These are phyloP conservation scores for Drosophila repletoides DNA, from an alignment of 1,140 invertebrate species.

Conservation along the genomic window DNA sequence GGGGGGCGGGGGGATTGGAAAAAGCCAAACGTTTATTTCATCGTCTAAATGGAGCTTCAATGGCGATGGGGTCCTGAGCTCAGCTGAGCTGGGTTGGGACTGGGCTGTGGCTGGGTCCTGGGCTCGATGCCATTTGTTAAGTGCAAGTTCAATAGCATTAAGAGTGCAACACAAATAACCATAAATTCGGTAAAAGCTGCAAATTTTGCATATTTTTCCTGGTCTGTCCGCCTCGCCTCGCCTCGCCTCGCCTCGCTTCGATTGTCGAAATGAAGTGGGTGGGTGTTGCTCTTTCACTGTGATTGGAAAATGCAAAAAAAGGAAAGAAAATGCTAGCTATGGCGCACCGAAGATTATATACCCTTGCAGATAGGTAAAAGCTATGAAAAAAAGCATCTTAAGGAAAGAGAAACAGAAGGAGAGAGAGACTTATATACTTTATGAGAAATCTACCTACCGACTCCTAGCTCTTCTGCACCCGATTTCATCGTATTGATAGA, in stretches of 20 bases:
- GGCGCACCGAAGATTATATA: too few species aligned
- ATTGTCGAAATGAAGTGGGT: slow-evolving; percentile 42
- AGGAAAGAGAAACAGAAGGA: too few species aligned
- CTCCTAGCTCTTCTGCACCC: too few species aligned
- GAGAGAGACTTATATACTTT: too few species aligned
- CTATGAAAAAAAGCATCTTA: too few species aligned
- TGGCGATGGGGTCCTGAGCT: background rate
- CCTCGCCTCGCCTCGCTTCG: too few species aligned
- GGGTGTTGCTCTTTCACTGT: background rate
- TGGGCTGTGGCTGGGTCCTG: background rate
- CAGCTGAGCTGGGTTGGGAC: background rate
- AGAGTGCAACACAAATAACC: slow-evolving; percentile 80
- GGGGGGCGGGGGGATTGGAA: slow-evolving; percentile 4
- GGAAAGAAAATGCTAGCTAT: background rate
- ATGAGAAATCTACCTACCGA: too few species aligned
- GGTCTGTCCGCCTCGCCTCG: slow-evolving; percentile 20
- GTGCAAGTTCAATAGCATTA: slow-evolving; percentile 80
- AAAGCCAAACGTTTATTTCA: slow-evolving; percentile 62
- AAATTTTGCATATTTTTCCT: slow-evolving; percentile 74
- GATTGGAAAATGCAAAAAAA: slow-evolving; percentile 25
- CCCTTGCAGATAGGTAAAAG: too few species aligned
- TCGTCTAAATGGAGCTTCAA: slow-evolving; percentile 68
- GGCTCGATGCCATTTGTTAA: slow-evolving; percentile 71
- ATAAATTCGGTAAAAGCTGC: slow-evolving; percentile 75
- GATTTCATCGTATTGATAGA: too few species aligned